Conservation (phyloP, 2,888 invertebrate species). For the Dasysyrphus tricinctus region DNA sequence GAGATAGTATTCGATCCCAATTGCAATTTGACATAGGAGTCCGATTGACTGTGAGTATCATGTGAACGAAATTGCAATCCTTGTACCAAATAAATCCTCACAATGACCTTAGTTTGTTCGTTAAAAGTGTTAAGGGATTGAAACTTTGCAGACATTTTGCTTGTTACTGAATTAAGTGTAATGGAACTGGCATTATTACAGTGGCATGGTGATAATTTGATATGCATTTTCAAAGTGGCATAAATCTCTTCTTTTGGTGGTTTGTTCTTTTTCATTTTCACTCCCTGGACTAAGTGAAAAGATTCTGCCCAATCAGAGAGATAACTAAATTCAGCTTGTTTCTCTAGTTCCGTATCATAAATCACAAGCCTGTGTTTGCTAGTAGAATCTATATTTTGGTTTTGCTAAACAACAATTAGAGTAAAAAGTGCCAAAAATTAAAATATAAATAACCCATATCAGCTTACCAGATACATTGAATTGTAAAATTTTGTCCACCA, state of each 20-base stretch:
- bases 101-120: slow-evolving; percentile 79
- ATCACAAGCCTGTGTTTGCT: slow-evolving; percentile 83
- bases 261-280: slow-evolving; percentile 80
- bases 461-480: slow-evolving; percentile 80
- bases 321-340: slow-evolving; percentile 86
- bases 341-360: slow-evolving; percentile 88
- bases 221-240: slow-evolving; percentile 81
- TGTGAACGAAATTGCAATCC: slow-evolving; percentile 89
- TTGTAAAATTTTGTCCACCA: slow-evolving; percentile 86
- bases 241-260: slow-evolving; percentile 83
- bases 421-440: not conserved
- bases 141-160: slow-evolving; percentile 75
- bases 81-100: slow-evolving; percentile 91
- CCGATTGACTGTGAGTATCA: slow-evolving; percentile 89
- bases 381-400: slow-evolving; percentile 1
- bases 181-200: slow-evolving; percentile 72
- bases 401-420: not conserved
- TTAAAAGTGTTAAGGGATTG: slow-evolving; percentile 72
- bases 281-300: slow-evolving; percentile 86
- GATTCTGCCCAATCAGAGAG: slow-evolving; percentile 88
- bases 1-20: slow-evolving; percentile 87
- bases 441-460: not conserved
- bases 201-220: slow-evolving; percentile 79
- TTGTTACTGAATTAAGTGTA: slow-evolving; percentile 72
- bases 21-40: slow-evolving; percentile 90